Evolutionary conservation across 2,797 vertebrate genomes (phyloP).

Genomic region (Hyperoplus lanceolatus): DNA sequence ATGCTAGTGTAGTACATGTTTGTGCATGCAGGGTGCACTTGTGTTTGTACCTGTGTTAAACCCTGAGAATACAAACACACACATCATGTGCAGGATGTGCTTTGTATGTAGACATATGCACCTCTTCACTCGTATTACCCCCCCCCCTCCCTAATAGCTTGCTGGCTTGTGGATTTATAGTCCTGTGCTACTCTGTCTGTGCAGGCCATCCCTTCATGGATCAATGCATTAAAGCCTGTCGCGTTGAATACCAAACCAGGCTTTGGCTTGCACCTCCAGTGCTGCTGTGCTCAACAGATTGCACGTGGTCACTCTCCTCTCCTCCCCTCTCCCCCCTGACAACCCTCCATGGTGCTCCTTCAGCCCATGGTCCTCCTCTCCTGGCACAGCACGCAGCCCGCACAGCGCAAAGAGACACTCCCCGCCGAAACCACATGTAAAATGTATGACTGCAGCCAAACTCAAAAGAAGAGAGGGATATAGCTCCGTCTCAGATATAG

Average conservation of each 20-base stretch:
- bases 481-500: conserved; percentile 81
- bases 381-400: conserved; percentile 52
- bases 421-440: conserved; percentile 66
- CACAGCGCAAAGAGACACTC: conserved; percentile 51
- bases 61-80: conserved; percentile 32
- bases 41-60: conserved; percentile 32
- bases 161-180: conserved; percentile 70
- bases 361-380: conserved; percentile 57
- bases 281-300: conserved; percentile 61
- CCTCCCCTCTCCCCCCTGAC: background rate
- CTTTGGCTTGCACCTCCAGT: conserved; percentile 64
- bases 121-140: conserved; percentile 58
- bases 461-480: conserved; percentile 74
- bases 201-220: conserved; percentile 77
- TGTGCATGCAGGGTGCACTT: conserved; percentile 3
- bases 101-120: conserved; percentile 49
- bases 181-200: conserved; percentile 66
- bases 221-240: conserved; percentile 71
- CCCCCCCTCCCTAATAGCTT: conserved; percentile 66
- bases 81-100: conserved; percentile 22
- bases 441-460: conserved; percentile 79
- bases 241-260: conserved; percentile 80
- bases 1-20: conserved; percentile 6
- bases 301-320: conserved; percentile 65
- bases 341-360: conserved; percentile 55